Evolutionary conservation across 1,140 invertebrate species (phyloP).

Genomic region (Planococcus citri): DNA sequence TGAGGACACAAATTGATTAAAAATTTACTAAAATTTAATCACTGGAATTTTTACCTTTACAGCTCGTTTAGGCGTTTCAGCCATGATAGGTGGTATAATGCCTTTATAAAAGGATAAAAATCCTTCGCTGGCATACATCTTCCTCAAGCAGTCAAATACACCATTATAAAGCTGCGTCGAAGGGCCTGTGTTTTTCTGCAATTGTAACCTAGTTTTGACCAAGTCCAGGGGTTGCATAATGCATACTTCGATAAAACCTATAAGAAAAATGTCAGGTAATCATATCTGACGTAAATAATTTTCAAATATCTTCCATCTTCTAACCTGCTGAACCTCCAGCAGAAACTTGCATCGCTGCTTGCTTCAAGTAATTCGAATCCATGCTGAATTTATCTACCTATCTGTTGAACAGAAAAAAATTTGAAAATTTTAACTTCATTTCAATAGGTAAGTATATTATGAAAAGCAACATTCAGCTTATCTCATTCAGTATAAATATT

Average conservation of each 20-base stretch:
- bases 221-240: slow-evolving; percentile 92
- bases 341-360: slow-evolving; percentile 68
- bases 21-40: too few species aligned
- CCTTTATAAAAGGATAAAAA: slow-evolving; percentile 75
- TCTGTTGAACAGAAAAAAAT: neutral
- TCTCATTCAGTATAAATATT: neutral
- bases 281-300: neutral
- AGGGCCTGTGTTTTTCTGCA: slow-evolving; percentile 44
- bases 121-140: slow-evolving; percentile 78
- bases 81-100: slow-evolving; percentile 77
- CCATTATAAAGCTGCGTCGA: slow-evolving; percentile 54
- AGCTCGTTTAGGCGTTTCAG: slow-evolving; percentile 89
- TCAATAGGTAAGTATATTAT: neutral
- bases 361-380: slow-evolving; percentile 41
- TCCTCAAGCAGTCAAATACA: slow-evolving; percentile 70
- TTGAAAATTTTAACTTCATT: neutral
- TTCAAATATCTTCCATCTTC: neutral
- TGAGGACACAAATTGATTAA: too few species aligned
- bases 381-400: slow-evolving; percentile 22
- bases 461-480: neutral
- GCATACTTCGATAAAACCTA: slow-evolving; percentile 79
- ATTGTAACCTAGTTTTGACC: slow-evolving; percentile 77
- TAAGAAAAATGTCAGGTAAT: neutral
- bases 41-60: slow-evolving; percentile 64
- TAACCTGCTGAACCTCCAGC: slow-evolving; percentile 75